A percentile compares a stretch with the other conserved stretches of the same genome.
Evolutionary conservation across 1,140 invertebrate genomes (phyloP).

Genomic region (Cherax destructor): DNA sequence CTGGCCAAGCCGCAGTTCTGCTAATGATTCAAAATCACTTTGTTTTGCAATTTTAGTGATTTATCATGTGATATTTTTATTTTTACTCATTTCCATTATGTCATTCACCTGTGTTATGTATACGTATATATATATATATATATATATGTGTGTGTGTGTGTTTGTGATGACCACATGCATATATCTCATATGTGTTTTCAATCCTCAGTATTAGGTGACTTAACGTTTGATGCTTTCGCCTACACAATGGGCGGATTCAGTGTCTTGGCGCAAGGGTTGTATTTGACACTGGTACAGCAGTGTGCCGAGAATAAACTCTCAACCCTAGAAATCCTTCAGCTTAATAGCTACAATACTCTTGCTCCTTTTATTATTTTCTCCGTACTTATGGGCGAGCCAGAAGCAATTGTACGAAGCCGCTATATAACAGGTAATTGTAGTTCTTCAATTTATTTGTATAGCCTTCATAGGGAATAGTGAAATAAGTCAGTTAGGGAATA

Average conservation of each 20-base stretch:
- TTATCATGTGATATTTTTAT: too few species aligned
- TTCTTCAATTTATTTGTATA: background rate
- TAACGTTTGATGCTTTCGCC: conserved; percentile 48
- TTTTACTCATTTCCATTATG: too few species aligned
- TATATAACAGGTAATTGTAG: conserved; percentile 44
- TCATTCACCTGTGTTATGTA: too few species aligned
- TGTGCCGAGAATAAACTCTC: conserved; percentile 40
- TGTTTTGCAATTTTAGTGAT: too few species aligned
- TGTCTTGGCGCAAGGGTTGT: conserved; percentile 40
- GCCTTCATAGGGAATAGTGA: background rate
- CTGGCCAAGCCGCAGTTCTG: too few species aligned
- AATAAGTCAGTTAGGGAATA: too few species aligned
- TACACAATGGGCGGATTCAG: conserved; percentile 47
- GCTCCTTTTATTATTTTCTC: conserved; percentile 74
- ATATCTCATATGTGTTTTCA: background rate
- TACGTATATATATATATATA: too few species aligned
- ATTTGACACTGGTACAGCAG: conserved; percentile 52
- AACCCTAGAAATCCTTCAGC: conserved; percentile 37
- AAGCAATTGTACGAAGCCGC: conserved; percentile 54
- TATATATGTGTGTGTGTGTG: too few species aligned
- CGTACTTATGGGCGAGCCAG: conserved; percentile 74
- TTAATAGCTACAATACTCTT: conserved; percentile 75
- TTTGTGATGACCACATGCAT: too few species aligned
- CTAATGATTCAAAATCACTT: too few species aligned
- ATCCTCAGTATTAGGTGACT: conserved; percentile 39